phyloP scores from a whole-genome alignment of 2,113 vertebrate genomes.

The Circaetus gallicus region DNA sequence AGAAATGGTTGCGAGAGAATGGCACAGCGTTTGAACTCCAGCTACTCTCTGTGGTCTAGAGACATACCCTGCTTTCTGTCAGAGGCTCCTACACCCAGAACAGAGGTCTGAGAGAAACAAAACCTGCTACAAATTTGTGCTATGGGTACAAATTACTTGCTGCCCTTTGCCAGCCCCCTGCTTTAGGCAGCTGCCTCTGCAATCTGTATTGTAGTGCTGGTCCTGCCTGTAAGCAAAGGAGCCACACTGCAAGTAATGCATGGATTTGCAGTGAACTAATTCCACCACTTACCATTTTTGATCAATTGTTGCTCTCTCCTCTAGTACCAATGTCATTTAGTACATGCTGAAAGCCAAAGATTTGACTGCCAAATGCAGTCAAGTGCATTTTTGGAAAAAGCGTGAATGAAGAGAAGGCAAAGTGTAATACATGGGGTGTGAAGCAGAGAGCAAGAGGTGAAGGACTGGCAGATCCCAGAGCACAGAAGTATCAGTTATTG shows the following conservation, averaged over 20 bases:
- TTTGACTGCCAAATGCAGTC: background rate
- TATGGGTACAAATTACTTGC: background rate
- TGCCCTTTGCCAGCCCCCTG: background rate
- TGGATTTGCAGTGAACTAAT: background rate
- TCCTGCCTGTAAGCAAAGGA: background rate
- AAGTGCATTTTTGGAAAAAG: background rate
- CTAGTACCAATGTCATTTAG: background rate
- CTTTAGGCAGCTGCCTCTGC: background rate
- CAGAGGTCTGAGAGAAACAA: background rate
- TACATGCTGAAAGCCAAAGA: background rate
- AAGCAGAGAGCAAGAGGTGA: background rate
- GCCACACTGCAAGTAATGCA: background rate
- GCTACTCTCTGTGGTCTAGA: background rate
- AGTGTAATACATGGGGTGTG: fast-evolving
- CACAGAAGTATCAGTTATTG: background rate
- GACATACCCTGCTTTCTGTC: background rate
- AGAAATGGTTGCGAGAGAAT: background rate
- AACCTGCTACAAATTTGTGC: background rate
- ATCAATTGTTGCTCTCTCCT: background rate
- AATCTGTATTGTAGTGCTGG: fast-evolving
- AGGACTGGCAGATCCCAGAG: background rate
- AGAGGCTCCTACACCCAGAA: background rate
- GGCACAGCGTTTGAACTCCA: background rate
- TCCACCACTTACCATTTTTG: background rate
- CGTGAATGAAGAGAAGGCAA: background rate